Evolutionary conservation across 2,888 invertebrate species (phyloP).

Genomic region (Muschampia plurimacula): DNA sequence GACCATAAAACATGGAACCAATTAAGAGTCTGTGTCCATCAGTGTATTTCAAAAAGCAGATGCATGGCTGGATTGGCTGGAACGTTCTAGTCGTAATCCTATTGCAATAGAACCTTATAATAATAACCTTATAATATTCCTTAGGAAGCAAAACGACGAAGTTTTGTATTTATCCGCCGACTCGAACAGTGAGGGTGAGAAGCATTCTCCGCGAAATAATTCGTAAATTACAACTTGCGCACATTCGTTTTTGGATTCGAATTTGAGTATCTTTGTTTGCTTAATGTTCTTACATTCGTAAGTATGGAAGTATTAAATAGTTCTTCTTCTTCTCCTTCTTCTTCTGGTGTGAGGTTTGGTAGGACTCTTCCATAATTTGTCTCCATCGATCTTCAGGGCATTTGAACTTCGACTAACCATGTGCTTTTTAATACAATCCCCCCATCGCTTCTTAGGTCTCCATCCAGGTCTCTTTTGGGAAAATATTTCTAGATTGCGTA

Average conservation of each 20-base stretch:
- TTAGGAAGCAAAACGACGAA: slow-evolving; percentile 32
- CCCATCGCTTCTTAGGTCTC: no score
- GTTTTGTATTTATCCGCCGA: slow-evolving; percentile 34
- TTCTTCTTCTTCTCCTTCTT: neutral
- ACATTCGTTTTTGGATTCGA: slow-evolving; percentile 21
- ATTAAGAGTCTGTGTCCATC: neutral
- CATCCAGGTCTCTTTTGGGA: no score
- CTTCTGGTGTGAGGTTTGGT: no score
- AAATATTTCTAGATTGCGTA: no score
- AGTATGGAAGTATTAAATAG: neutral
- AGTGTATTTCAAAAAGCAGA: neutral
- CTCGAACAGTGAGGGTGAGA: slow-evolving; percentile 34
- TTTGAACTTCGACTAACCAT: no score
- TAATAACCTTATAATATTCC: no score
- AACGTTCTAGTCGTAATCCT: neutral
- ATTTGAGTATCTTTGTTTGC: neutral
- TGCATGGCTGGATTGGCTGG: neutral
- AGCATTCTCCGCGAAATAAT: slow-evolving; percentile 38
- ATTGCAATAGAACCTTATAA: slow-evolving; percentile 2
- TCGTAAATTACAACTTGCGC: slow-evolving; percentile 35
- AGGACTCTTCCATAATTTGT: no score
- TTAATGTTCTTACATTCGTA: neutral
- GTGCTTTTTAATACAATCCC: no score
- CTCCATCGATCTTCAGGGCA: no score
- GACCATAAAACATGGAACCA: neutral